Evolutionary conservation across 2,113 vertebrate species (phyloP), one percentile per base, ranked within the genome.

Genomic region (Ceuthmochares aereus): DNA sequence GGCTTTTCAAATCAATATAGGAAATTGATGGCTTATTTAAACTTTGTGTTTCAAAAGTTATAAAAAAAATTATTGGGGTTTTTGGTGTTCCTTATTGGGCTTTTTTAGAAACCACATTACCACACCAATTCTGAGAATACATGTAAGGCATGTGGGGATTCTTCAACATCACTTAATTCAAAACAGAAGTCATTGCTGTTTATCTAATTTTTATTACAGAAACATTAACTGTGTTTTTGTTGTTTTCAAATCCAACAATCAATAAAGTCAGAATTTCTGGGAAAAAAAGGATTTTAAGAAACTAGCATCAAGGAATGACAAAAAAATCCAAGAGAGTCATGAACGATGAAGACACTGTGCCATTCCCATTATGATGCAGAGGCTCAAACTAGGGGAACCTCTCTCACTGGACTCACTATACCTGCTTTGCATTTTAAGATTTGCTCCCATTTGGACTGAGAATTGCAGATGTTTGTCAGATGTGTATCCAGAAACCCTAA

Each of bases 331-430:
- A 3, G 3, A 59, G 72, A 68, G 49, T 9, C 45, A 67, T 0
- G 0, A 55, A 64, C 2, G 2, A 37, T 8, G 26, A 76, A 80
- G 63, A 55, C 18, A 37, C 5, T 52, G 20, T 23, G 21, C 55
- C n/a, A 32, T 9, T 51, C 27, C 29, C n/a, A 7, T 1, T 40
- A 22, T 0, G 0, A 59, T 25, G 67, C 58, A 45, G n/a, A 70
- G 20, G 13, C n/a, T 74, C 3, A 2, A 47, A 14, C 60, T 52
- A 60, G 9, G 26, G 42, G 4, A 83, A 36, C 19, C 47, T 47
- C 75, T 54, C 84, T 80, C 72, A 55, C 58, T 4, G 2, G 37
- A 55, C 27, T 49, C 62, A 34, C 21, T 22, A 3, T 4, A 25
- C 0, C 1, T 26, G 45, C 11, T 76, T 62, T 58, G 21, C 14